Percentiles rank a stretch among this genome's conserved stretches.
Conservation (phyloP, 2,888 invertebrate species). For the Coelinius sp. region DNA sequence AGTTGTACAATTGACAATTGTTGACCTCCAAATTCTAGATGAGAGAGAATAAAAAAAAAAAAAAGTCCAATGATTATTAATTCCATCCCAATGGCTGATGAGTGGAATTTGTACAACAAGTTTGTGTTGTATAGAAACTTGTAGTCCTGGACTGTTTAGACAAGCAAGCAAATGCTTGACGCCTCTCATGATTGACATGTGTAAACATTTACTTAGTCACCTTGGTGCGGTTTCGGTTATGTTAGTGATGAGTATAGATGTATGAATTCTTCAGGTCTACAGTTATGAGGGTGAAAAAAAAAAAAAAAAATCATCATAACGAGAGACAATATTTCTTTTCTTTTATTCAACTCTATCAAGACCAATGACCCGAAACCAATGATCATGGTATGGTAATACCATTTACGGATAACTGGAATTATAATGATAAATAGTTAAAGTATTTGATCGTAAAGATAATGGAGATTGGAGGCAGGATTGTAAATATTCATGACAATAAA, state of each 20-base stretch:
- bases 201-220: constrained; percentile 63
- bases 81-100: not conserved
- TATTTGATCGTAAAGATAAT: no score
- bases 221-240: constrained; percentile 42
- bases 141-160: constrained; percentile 55
- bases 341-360: not conserved
- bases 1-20: no score
- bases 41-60: not conserved
- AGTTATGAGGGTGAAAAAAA: constrained; percentile 22
- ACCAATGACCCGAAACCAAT: not conserved
- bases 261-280: not conserved
- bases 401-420: not conserved
- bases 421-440: not conserved
- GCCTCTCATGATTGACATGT: constrained; percentile 60
- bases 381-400: not conserved
- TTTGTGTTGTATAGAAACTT: constrained; percentile 3
- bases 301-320: no score
- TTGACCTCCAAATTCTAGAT: no score
- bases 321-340: constrained; percentile 14
- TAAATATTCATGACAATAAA: not conserved
- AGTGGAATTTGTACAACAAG: constrained; percentile 1
- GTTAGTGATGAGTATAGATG: constrained; percentile 16
- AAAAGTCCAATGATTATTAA: not conserved
- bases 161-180: constrained; percentile 55
- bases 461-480: no score